Percentiles rank a stretch among this genome's conserved stretches.
Conservation (phyloP, 2,113 vertebrate species). For the Pelodiscus sinensis region DNA sequence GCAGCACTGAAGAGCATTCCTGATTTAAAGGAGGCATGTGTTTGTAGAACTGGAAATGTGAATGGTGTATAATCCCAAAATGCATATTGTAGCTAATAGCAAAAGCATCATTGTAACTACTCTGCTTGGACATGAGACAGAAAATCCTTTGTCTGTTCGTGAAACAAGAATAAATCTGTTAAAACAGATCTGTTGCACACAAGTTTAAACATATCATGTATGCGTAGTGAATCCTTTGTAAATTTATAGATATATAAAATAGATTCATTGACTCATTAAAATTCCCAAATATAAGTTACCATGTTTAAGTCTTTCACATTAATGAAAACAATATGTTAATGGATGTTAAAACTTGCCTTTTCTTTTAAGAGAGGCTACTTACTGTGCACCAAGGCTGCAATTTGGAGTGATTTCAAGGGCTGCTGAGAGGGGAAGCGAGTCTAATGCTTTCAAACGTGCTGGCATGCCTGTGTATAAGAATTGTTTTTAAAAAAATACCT, state of each 20-base stretch:
- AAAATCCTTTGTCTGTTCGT: constrained; percentile 69
- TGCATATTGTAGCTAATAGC: constrained; percentile 73
- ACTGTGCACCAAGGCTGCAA: constrained; percentile 41
- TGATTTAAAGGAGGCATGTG: constrained; percentile 76
- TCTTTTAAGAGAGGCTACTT: constrained; percentile 55
- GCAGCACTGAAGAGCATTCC: constrained; percentile 94
- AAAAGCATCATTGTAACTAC: constrained; percentile 73
- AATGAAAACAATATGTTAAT: neutral
- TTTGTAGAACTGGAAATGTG: neutral
- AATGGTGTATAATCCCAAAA: constrained; percentile 55
- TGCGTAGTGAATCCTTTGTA: constrained; percentile 68
- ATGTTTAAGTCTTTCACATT: constrained; percentile 8
- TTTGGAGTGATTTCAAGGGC: constrained; percentile 40
- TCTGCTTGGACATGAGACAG: constrained; percentile 73
- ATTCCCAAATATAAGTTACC: constrained; percentile 15
- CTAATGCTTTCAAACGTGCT: neutral
- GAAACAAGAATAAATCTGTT: constrained; percentile 75
- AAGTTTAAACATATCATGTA: constrained; percentile 69
- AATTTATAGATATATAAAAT: constrained; percentile 54
- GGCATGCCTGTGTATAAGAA: neutral
- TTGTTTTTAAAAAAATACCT: neutral
- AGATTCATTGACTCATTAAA: constrained; percentile 53
- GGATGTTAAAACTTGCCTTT: neutral
- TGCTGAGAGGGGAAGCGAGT: neutral
- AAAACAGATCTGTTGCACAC: constrained; percentile 76